phyloP scores from a whole-genome alignment of 1,140 invertebrate genomes.

The Potamilus streckersoni region DNA sequence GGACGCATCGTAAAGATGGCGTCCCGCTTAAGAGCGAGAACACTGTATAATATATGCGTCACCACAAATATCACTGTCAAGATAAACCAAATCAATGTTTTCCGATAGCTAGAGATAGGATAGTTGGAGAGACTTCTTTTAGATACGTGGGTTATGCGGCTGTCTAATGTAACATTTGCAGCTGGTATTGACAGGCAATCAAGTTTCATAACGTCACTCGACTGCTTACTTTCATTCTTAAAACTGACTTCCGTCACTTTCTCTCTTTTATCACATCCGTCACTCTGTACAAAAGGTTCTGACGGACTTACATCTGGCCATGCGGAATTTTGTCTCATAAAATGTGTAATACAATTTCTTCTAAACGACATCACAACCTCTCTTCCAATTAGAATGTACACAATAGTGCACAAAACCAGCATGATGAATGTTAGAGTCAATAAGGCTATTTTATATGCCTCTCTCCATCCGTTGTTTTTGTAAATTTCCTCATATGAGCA shows the following conservation, averaged over 20 bases:
- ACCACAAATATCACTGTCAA: slow-evolving; percentile 30
- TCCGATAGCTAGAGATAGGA: neutral
- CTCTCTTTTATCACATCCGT: neutral
- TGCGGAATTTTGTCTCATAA: slow-evolving; percentile 3
- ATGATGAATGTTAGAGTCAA: slow-evolving; percentile 1
- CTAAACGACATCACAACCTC: slow-evolving; percentile 8
- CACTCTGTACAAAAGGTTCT: neutral
- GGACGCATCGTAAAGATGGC: slow-evolving; percentile 16
- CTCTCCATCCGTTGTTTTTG: neutral
- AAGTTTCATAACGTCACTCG: neutral
- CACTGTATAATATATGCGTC: slow-evolving; percentile 12
- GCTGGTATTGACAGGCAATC: neutral
- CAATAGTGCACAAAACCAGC: slow-evolving; percentile 5
- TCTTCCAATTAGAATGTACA: slow-evolving; percentile 20
- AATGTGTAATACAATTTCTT: neutral
- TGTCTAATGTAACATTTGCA: neutral
- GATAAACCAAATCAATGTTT: slow-evolving; percentile 39
- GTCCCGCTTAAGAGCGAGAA: slow-evolving; percentile 18
- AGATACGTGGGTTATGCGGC: neutral
- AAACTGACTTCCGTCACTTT: neutral
- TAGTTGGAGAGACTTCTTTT: neutral
- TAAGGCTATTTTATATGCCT: slow-evolving; percentile 19
- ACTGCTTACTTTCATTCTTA: neutral
- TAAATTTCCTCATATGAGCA: slow-evolving; percentile 22
- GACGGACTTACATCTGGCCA: neutral